These are phyloP conservation scores for Hemitrygon akajei DNA, from an alignment of 2,797 vertebrate species.

Conservation along the genomic window DNA sequence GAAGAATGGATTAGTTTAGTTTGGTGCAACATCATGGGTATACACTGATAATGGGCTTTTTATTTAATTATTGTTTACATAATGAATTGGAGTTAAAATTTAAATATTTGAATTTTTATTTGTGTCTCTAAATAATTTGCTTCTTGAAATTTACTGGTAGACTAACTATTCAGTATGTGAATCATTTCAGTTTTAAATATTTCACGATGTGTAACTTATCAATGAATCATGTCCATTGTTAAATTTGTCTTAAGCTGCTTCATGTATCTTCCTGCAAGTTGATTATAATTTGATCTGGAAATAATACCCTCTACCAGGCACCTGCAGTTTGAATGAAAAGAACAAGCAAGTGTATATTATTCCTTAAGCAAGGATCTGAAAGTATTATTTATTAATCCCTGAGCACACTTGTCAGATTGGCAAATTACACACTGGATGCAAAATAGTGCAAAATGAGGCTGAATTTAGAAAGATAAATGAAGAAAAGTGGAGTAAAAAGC, in stretches of 20 bases:
- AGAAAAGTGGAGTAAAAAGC: too few relatives aligned
- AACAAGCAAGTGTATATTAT: neutral
- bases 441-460: too few relatives aligned
- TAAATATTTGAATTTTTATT: neutral
- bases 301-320: neutral
- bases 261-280: neutral
- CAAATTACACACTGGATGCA: too few relatives aligned
- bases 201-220: neutral
- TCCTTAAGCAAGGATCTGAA: neutral
- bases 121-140: too few relatives aligned
- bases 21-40: too few relatives aligned
- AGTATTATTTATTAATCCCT: too few relatives aligned
- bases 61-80: too few relatives aligned
- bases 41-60: neutral
- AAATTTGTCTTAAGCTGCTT: neutral
- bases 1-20: too few relatives aligned
- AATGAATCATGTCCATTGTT: neutral
- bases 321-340: neutral
- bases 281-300: neutral
- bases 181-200: neutral
- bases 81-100: neutral
- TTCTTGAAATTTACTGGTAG: too few relatives aligned
- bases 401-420: too few relatives aligned
- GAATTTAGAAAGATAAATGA: too few relatives aligned
- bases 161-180: too few relatives aligned